Conservation (phyloP, 2,797 vertebrate species). For the Channa striata region DNA sequence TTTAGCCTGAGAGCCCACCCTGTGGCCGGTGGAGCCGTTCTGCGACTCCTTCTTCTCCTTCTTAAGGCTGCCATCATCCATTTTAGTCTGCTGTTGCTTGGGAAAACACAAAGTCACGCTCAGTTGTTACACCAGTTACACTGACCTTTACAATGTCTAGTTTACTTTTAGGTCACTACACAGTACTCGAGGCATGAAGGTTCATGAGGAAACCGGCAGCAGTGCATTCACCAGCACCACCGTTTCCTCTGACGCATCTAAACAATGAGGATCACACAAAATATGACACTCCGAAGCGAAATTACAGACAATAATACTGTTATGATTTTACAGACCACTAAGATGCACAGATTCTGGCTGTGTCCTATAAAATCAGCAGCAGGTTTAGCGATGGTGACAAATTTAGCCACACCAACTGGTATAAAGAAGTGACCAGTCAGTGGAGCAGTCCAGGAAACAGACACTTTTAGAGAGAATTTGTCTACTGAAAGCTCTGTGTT, state of each 20-base stretch:
- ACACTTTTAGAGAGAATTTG: too few species aligned
- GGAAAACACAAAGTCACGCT: background rate
- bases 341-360: too few species aligned
- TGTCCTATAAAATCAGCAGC: too few species aligned
- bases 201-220: background rate
- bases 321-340: too few species aligned
- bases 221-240: background rate
- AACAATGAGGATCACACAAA: background rate
- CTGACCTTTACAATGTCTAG: too few species aligned
- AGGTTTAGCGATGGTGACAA: too few species aligned
- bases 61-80: constrained; percentile 54
- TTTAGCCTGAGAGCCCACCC: constrained; percentile 5
- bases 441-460: too few species aligned
- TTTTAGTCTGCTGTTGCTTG: constrained; percentile 34
- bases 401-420: too few species aligned
- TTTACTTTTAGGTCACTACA: too few species aligned
- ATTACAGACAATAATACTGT: background rate
- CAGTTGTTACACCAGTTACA: background rate
- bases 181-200: too few species aligned
- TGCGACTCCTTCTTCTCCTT: constrained; percentile 48
- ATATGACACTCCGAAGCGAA: constrained; percentile 7
- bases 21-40: constrained; percentile 43
- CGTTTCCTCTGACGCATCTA: background rate
- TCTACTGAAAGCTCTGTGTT: too few species aligned
- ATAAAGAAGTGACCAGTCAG: too few species aligned